These are phyloP conservation scores for Procavia capensis DNA, from an alignment of 2,113 vertebrate species.

Conservation along the genomic window DNA sequence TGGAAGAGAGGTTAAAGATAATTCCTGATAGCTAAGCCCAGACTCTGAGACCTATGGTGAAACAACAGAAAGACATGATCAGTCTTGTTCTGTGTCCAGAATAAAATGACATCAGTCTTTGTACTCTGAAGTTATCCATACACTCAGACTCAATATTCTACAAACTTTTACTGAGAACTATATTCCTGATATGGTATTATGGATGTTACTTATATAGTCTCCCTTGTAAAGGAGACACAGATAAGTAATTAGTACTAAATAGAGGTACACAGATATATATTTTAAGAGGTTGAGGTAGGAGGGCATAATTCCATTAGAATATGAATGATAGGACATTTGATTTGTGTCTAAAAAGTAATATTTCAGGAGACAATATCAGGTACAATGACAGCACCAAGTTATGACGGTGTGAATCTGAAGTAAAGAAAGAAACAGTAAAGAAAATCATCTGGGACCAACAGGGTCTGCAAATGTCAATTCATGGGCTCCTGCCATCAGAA, in stretches of 20 bases:
- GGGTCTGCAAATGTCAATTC: neutral
- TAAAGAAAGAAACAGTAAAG: too few relatives aligned
- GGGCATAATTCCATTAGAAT: neutral
- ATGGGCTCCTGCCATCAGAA: neutral
- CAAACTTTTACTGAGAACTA: neutral
- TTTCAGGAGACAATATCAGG: neutral
- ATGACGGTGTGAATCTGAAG: neutral
- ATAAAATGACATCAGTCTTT: neutral
- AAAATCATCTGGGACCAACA: fast-evolving
- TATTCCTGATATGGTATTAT: neutral
- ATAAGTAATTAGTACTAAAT: neutral
- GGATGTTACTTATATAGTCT: neutral
- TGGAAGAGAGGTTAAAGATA: neutral
- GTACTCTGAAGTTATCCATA: neutral
- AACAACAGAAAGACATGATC: neutral
- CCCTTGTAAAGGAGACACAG: neutral
- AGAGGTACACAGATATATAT: neutral
- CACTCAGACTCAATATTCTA: fast-evolving
- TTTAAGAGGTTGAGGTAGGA: neutral
- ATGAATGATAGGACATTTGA: neutral
- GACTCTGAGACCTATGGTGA: neutral
- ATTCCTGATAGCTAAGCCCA: neutral
- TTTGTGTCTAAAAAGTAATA: neutral
- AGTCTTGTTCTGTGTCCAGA: neutral
- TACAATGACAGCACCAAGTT: neutral